Percentiles rank a stretch among this genome's conserved stretches.
phyloP scores from a whole-genome alignment of 1,140 invertebrate genomes.

The Protaetia brevitarsis region DNA sequence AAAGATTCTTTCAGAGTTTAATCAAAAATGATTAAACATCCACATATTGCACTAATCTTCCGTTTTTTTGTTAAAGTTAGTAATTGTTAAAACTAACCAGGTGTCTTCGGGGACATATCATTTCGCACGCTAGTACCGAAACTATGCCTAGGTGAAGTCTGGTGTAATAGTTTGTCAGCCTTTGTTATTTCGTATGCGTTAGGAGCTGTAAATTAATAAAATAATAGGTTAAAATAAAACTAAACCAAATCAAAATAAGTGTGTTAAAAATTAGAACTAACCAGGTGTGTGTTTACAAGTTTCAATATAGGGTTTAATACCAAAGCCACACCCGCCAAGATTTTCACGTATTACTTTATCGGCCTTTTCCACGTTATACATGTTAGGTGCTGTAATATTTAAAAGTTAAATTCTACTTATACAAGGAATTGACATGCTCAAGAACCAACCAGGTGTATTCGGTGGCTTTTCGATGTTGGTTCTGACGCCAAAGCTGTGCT shows the following conservation, averaged over 20 bases:
- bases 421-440: neutral
- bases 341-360: neutral
- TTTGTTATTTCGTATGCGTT: constrained; percentile 39
- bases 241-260: neutral
- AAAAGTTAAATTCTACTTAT: constrained; percentile 34
- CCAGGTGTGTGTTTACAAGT: neutral
- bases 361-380: neutral
- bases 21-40: too few relatives aligned
- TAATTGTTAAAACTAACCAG: constrained; percentile 46
- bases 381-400: neutral
- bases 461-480: constrained; percentile 58
- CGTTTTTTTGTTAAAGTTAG: neutral
- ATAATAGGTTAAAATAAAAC: constrained; percentile 8
- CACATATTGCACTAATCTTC: too few relatives aligned
- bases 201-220: constrained; percentile 30
- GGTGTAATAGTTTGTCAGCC: constrained; percentile 47
- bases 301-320: neutral
- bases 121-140: constrained; percentile 47
- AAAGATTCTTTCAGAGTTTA: too few relatives aligned
- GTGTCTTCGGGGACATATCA: constrained; percentile 37
- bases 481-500: constrained; percentile 66
- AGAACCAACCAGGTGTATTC: constrained; percentile 58
- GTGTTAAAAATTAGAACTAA: neutral
- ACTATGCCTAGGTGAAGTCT: constrained; percentile 53
- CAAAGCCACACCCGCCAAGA: neutral